Base-by-base conservation (phyloP, 2,113 vertebrate species). In the Platichthys flesus region DNA sequence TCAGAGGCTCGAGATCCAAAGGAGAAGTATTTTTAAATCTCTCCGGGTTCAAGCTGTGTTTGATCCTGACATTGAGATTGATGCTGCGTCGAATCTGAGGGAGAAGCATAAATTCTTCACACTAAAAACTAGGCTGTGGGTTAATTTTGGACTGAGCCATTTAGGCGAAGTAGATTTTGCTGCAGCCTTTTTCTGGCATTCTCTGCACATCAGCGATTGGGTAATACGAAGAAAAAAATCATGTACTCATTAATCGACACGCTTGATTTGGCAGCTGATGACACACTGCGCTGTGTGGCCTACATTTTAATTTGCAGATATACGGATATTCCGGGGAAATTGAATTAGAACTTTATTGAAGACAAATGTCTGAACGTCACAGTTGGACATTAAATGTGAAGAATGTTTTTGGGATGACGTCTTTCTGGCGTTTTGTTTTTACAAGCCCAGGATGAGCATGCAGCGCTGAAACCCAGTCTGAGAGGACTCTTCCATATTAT, bases 211-310 rank as follows among this genome's bases (percentile, higher is more conserved):
- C 78, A 18, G 67, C 75, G 87, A 69, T 89, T 85, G 60, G 69
- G 40, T 86, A 76, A 83, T 69, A 51, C 56, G 13, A 21, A 42
- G 2, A 40, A 26, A 76, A 76, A 75, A 66, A 72, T 49, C 20
- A 77, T 0, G 23, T 15, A 55, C 73, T 90, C 84, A 76, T 91
- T 90, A 87, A 85, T 91, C 89, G 87, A 83, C 56, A 42, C 61
- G 16, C 88, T 90, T 80, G 85, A 87, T 82, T 84, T 88, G 89
- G 83, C 78, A 80, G 28, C 67, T 35, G 89, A 85, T 83, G 85
- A 82, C 85, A 81, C 64, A 55, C 57, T 23, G 66, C 26, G 73
- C 71, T 85, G 40, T 15, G 66, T 86, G 90, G 84, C 91, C 90
- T 88, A 90, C 78, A 88, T 92, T 85, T 85, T 82, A 10, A 71